Percentiles rank a stretch among this genome's conserved stretches.
These are phyloP conservation scores for Lipophrys pholis DNA, from an alignment of 2,113 vertebrate genomes.

Conservation along the genomic window DNA sequence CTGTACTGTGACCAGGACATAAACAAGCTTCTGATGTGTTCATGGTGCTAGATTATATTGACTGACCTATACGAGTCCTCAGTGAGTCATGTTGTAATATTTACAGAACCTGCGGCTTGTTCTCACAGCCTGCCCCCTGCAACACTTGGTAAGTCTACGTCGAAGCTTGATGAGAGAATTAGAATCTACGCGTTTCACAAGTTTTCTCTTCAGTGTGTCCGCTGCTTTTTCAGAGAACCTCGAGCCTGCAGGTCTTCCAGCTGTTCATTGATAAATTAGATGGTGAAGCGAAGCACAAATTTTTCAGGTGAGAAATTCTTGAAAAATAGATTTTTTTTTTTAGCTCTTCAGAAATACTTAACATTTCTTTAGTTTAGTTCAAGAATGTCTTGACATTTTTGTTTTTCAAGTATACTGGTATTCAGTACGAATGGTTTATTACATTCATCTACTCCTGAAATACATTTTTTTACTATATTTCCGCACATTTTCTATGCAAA, in stretches of 20 bases:
- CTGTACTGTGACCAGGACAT: too few relatives aligned
- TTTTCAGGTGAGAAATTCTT: conserved; percentile 90
- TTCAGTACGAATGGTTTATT: too few relatives aligned
- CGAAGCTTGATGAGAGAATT: background rate
- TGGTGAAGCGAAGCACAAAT: conserved; percentile 89
- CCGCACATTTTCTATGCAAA: too few relatives aligned
- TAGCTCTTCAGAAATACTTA: too few relatives aligned
- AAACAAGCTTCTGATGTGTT: too few relatives aligned
- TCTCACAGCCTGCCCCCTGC: conserved; percentile 91
- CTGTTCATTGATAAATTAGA: conserved; percentile 91
- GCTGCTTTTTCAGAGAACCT: conserved; percentile 85
- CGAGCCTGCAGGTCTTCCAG: conserved; percentile 88
- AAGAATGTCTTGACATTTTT: too few relatives aligned
- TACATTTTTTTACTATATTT: too few relatives aligned
- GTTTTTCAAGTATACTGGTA: too few relatives aligned
- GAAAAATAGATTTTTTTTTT: too few relatives aligned
- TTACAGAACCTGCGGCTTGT: conserved; percentile 88
- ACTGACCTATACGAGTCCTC: background rate
- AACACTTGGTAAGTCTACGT: conserved; percentile 87
- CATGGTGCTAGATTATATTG: background rate
- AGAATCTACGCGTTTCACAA: background rate
- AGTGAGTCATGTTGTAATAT: conserved; percentile 3
- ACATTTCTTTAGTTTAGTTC: too few relatives aligned
- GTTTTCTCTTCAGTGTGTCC: background rate
- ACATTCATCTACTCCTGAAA: too few relatives aligned